phyloP scores from a whole-genome alignment of 2,113 vertebrate genomes.

The Ibidorhyncha struthersii region DNA sequence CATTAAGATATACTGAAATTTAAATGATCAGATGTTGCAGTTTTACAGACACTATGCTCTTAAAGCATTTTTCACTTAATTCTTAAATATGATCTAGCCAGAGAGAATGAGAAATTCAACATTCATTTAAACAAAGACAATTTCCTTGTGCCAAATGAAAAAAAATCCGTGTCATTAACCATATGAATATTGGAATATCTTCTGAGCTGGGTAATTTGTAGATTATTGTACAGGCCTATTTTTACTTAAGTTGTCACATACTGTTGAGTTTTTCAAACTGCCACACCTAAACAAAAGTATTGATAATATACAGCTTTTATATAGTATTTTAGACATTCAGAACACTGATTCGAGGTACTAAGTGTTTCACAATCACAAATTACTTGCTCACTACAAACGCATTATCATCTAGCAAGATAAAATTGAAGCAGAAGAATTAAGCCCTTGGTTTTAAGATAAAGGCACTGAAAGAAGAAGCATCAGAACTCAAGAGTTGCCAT shows the following conservation, averaged over 20 bases:
- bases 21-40: neutral
- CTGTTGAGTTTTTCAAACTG: conserved; percentile 1
- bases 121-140: neutral
- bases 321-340: neutral
- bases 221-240: neutral
- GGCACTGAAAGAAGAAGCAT: neutral
- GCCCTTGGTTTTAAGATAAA: neutral
- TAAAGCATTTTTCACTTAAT: neutral
- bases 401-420: neutral
- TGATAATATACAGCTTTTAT: neutral
- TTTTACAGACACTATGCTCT: neutral
- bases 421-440: neutral
- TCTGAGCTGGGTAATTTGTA: neutral
- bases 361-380: neutral
- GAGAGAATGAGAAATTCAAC: neutral
- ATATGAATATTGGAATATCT: neutral
- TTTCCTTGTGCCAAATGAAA: neutral
- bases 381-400: neutral
- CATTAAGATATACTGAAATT: neutral
- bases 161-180: neutral
- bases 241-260: neutral
- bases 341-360: neutral
- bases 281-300: neutral
- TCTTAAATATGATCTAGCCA: neutral
- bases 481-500: neutral